These are phyloP conservation scores for Piprites chloris DNA, from an alignment of 2,113 vertebrate genomes.

Conservation along the genomic window DNA sequence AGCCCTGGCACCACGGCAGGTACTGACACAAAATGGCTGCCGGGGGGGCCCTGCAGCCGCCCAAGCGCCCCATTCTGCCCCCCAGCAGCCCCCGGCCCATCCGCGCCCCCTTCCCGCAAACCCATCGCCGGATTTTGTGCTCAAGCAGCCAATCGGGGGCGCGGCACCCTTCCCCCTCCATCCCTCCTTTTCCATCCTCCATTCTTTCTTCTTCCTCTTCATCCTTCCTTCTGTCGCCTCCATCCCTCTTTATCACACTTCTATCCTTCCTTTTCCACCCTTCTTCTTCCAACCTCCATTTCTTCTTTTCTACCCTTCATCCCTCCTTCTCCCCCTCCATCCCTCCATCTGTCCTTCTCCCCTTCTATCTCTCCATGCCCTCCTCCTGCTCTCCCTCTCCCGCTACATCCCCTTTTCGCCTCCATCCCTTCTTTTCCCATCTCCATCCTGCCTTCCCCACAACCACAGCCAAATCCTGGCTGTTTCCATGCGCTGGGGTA, in stretches of 20 bases:
- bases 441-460: neutral
- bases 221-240: neutral
- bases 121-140: constrained; percentile 18
- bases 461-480: neutral
- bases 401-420: neutral
- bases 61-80: neutral
- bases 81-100: neutral
- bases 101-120: neutral
- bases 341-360: neutral
- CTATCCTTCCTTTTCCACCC: neutral
- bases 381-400: neutral
- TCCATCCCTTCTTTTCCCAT: neutral
- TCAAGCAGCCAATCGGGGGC: neutral
- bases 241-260: neutral
- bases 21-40: constrained; percentile 16
- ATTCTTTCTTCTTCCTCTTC: neutral
- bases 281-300: neutral
- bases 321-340: neutral
- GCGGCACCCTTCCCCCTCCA: neutral
- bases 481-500: neutral
- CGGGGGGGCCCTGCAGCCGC: neutral
- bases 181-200: neutral
- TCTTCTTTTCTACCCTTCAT: neutral
- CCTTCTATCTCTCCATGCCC: neutral
- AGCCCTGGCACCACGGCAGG: neutral